A percentile compares a stretch with the other conserved stretches of the same genome.
Evolutionary conservation across 2,888 invertebrate genomes (phyloP).

Genomic region (Torymus texanus): DNA sequence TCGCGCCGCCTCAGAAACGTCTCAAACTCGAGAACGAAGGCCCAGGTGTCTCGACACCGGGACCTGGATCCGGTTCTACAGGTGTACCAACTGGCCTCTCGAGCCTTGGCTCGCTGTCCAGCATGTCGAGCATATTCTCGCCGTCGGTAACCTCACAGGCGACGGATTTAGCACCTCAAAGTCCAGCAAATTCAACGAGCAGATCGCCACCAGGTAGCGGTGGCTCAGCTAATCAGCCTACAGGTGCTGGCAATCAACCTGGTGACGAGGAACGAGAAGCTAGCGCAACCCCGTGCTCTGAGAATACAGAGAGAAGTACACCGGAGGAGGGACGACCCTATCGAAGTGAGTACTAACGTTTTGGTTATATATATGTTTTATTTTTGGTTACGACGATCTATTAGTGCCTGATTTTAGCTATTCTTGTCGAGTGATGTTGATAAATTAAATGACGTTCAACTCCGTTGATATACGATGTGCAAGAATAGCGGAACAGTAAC

Average conservation of each 20-base stretch:
- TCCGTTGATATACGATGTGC: too few species aligned
- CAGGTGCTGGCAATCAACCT: constrained; percentile 33
- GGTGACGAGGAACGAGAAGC: constrained; percentile 73
- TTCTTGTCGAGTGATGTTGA: too few species aligned
- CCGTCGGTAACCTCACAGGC: constrained; percentile 68
- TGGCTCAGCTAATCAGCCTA: constrained; percentile 26
- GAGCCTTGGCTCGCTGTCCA: constrained; percentile 71
- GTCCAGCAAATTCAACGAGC: constrained; percentile 73
- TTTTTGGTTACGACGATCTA: neutral
- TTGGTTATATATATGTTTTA: neutral
- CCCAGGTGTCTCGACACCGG: constrained; percentile 58
- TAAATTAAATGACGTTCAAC: too few species aligned
- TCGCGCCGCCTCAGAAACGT: constrained; percentile 82
- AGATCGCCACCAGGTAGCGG: constrained; percentile 68
- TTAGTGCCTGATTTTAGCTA: too few species aligned
- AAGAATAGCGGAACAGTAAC: too few species aligned
- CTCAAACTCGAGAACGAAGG: constrained; percentile 72
- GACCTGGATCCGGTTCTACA: too few species aligned
- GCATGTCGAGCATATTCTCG: constrained; percentile 74
- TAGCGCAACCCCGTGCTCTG: constrained; percentile 75
- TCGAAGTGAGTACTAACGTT: constrained; percentile 72
- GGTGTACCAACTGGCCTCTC: constrained; percentile 69
- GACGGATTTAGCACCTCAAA: constrained; percentile 65
- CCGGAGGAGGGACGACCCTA: constrained; percentile 76
- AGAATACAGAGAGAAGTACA: constrained; percentile 76